Conservation (phyloP, 2,888 invertebrate species). For the Drosophila affinis region DNA sequence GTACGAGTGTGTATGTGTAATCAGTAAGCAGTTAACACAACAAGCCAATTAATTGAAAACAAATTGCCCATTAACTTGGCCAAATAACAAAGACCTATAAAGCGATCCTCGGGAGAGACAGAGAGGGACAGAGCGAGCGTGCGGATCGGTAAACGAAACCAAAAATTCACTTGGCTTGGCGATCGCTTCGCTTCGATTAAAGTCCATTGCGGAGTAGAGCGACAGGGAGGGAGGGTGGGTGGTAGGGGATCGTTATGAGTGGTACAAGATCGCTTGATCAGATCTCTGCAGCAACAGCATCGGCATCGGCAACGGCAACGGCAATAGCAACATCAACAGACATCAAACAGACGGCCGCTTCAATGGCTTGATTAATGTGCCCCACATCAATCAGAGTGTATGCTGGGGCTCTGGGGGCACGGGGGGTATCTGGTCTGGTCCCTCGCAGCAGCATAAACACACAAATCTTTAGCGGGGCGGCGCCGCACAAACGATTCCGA, state of each 20-base stretch:
- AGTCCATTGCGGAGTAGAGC: constrained; percentile 26
- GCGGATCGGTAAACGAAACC: constrained; percentile 50
- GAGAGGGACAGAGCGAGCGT: constrained; percentile 29
- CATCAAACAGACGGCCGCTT: constrained; percentile 69
- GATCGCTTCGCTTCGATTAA: constrained; percentile 48
- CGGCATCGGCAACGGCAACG: too few relatives aligned
- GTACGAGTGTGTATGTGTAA: constrained; percentile 33
- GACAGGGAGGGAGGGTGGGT: not conserved
- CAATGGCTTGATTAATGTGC: constrained; percentile 77
- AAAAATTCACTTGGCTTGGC: constrained; percentile 27
- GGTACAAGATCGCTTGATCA: constrained; percentile 66
- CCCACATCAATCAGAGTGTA: constrained; percentile 73
- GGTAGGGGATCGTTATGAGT: constrained; percentile 21
- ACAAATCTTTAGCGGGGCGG: constrained; percentile 53
- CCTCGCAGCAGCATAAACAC: constrained; percentile 51
- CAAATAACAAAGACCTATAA: constrained; percentile 49
- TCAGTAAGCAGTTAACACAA: constrained; percentile 60
- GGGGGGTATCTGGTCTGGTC: not conserved
- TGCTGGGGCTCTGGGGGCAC: constrained; percentile 13
- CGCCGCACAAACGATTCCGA: constrained; percentile 49
- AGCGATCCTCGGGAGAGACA: constrained; percentile 49
- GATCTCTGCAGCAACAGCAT: constrained; percentile 17
- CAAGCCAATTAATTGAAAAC: constrained; percentile 77
- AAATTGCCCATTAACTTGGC: constrained; percentile 73
- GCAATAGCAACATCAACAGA: constrained; percentile 24